Conservation (phyloP, 2,888 invertebrate genomes). For the Drosophila monieri region DNA sequence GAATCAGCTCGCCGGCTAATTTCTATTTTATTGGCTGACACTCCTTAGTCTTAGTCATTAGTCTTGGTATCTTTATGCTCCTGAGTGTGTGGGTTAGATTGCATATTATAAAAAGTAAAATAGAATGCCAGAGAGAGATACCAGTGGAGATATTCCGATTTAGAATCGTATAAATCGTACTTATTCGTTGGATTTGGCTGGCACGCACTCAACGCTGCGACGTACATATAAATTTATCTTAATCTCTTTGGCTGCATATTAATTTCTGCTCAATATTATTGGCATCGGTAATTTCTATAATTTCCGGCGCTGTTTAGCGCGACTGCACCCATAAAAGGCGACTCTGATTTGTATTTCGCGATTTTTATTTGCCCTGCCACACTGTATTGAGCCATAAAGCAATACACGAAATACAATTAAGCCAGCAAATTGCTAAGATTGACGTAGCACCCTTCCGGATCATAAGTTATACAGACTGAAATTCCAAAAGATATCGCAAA, state of each 20-base stretch:
- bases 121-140: conserved; percentile 17
- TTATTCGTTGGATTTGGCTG: conserved; percentile 34
- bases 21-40: conserved; percentile 75
- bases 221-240: conserved; percentile 76
- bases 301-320: conserved; percentile 42
- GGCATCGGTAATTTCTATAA: conserved; percentile 47
- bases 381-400: conserved; percentile 26
- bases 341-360: conserved; percentile 43
- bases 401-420: conserved; percentile 33
- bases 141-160: conserved; percentile 38
- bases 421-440: conserved; percentile 10
- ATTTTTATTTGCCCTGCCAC: conserved; percentile 24
- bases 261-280: conserved; percentile 61
- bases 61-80: conserved; percentile 25
- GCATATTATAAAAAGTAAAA: conserved; percentile 32
- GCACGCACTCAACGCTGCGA: conserved; percentile 49
- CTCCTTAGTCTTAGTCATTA: conserved; percentile 80
- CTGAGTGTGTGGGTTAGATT: conserved; percentile 31
- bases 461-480: conserved; percentile 8
- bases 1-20: conserved; percentile 71
- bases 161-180: conserved; percentile 23
- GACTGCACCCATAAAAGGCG: conserved; percentile 44
- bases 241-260: conserved; percentile 71
- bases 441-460: conserved; percentile 30
- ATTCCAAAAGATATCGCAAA: not conserved